Conservation (phyloP, 2,888 invertebrate species). For the Carpatolechia fugitivella region DNA sequence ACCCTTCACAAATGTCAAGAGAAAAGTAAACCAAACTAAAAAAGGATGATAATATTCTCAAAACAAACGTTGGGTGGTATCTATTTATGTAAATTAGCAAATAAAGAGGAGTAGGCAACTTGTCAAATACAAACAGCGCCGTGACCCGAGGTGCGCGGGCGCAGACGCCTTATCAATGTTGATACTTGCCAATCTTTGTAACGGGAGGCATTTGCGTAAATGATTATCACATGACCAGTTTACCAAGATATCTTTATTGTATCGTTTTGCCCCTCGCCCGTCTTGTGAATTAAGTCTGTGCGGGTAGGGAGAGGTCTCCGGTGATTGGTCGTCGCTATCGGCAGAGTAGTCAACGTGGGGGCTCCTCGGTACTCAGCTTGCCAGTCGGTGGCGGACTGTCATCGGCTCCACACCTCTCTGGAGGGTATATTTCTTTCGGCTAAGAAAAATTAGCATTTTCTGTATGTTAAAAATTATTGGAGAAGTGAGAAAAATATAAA, state of each 20-base stretch:
- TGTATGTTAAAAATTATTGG: not conserved
- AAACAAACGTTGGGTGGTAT: not conserved
- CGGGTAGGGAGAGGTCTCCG: slow-evolving; percentile 32
- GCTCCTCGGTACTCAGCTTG: slow-evolving; percentile 35
- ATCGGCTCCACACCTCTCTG: slow-evolving; percentile 53
- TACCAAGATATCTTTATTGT: slow-evolving; percentile 28
- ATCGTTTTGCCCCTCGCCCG: not conserved
- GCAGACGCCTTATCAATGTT: slow-evolving; percentile 64
- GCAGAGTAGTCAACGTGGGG: slow-evolving; percentile 57
- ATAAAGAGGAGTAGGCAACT: slow-evolving; percentile 20
- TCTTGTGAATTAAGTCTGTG: slow-evolving; percentile 5
- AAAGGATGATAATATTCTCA: not conserved
- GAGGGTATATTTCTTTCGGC: slow-evolving; percentile 29
- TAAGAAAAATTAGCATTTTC: not conserved
- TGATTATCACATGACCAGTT: slow-evolving; percentile 45
- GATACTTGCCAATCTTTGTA: slow-evolving; percentile 62
- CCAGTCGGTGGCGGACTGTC: slow-evolving; percentile 72
- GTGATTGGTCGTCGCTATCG: slow-evolving; percentile 49
- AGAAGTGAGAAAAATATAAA: not conserved
- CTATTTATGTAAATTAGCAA: slow-evolving; percentile 11
- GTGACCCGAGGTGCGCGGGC: slow-evolving; percentile 49
- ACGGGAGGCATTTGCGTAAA: slow-evolving; percentile 73
- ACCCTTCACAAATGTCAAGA: not conserved
- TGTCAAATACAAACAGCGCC: slow-evolving; percentile 45
- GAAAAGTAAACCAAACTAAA: not conserved